Evolutionary conservation across 2,888 invertebrate genomes (phyloP), one percentile per base, ranked within the genome.

Genomic region (Euplexia lucipara): DNA sequence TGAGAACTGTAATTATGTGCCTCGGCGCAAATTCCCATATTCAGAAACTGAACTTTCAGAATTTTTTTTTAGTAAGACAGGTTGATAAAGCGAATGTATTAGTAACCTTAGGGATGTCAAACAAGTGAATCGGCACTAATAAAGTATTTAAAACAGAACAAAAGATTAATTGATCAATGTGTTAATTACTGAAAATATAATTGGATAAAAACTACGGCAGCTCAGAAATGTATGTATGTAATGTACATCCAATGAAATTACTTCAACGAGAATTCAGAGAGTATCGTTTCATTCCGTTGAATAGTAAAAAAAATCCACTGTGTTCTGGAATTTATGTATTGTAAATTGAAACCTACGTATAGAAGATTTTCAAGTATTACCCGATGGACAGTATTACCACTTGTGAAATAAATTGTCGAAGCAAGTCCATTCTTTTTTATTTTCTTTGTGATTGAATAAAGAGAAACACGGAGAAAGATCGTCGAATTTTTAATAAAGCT

Each of bases 401-500:
- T 60, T 41, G 61, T 70, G 48, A 66, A 66, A 66, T 60, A 51
- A 71, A 63, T 63, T 72, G 26, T 51, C 64, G 44, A 34, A 72
- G 72, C 34, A 51, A 51, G 45, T 63, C 39, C 34, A 47, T 70
- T 66, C 20, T 42, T 66, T 66, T 69, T 56, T 66, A 32, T 48
- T 47, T 63, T 52, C 67, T 64, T 72, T 72, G 61, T 70, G 37
- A 63, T 72, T 51, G 45, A 63, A 71, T 52, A 35, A 41, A 68
- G 45, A 41, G 45, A 51, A 52, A 52, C 34, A 52, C 34, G 51
- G 41, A 32, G 51, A 30, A 41, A 64, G 51, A 41, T 47, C 64
- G 51, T 52, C 73, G 64, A 64, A 53, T 49, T 69, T 64, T 73
- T 65, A 44, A 69, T 66, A 73, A 69, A 73, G 53, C 66, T 49